A percentile compares a stretch with the other conserved stretches of the same genome.
phyloP scores from a whole-genome alignment of 1,140 invertebrate genomes.

The Drosophila teissieri region DNA sequence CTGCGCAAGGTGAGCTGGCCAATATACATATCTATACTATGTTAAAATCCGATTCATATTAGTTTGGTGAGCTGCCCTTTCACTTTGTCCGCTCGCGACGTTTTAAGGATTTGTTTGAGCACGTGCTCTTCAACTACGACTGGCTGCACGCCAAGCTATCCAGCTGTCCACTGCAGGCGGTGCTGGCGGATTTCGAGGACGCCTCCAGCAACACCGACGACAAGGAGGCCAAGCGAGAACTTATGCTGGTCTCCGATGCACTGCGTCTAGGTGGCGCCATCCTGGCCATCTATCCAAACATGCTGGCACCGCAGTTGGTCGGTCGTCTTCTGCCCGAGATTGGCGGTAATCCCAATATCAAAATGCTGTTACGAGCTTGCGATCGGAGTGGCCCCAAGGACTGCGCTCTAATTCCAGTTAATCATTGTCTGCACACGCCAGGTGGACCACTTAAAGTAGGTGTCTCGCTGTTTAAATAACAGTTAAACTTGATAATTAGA shows the following conservation, averaged over 20 bases:
- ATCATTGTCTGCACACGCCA: constrained; percentile 98
- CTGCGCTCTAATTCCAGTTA: constrained; percentile 95
- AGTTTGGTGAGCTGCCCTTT: constrained; percentile 98
- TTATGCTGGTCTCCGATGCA: constrained; percentile 97
- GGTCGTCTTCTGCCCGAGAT: constrained; percentile 97
- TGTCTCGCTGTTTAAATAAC: no score
- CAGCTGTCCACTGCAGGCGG: constrained; percentile 96
- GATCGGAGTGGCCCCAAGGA: constrained; percentile 93
- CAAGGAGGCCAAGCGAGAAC: constrained; percentile 93
- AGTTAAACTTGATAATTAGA: background rate
- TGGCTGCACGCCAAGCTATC: constrained; percentile 98
- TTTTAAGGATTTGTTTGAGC: constrained; percentile 96
- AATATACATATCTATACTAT: background rate
- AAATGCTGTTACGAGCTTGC: constrained; percentile 94
- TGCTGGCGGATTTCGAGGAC: constrained; percentile 98
- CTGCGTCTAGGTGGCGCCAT: constrained; percentile 96
- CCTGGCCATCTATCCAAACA: constrained; percentile 95
- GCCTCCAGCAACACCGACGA: constrained; percentile 93
- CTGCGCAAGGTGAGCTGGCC: constrained; percentile 89
- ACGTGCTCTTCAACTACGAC: constrained; percentile 98
- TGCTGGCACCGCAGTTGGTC: constrained; percentile 97
- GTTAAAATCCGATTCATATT: background rate
- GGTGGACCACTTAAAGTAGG: constrained; percentile 96
- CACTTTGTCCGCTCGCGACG: constrained; percentile 95
- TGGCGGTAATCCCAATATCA: constrained; percentile 90